phyloP scores from a whole-genome alignment of 2,797 vertebrate genomes.

The Anabacerthia variegaticeps region DNA sequence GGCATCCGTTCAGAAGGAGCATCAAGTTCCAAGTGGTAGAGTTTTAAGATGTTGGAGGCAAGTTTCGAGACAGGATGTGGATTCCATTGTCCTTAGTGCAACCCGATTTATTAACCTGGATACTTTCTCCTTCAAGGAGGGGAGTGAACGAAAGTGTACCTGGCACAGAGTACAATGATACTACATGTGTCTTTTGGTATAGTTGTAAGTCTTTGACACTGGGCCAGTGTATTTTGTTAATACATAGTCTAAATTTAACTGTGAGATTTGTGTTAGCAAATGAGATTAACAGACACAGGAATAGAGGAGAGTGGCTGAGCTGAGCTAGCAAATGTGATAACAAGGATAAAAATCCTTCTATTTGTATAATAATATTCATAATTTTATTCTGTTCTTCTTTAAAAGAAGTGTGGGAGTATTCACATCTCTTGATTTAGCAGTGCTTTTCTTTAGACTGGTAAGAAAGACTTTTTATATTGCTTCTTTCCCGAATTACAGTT shows the following conservation, averaged over 20 bases:
- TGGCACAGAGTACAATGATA: not conserved
- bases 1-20: conserved; percentile 42
- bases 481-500: not conserved
- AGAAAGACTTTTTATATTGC: not conserved
- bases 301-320: not conserved
- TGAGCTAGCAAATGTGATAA: not conserved
- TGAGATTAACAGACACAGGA: not conserved
- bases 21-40: not conserved
- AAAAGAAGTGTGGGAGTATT: not conserved
- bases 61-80: conserved; percentile 40
- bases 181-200: not conserved
- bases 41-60: conserved; percentile 39
- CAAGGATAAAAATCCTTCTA: not conserved
- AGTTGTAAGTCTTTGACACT: not conserved
- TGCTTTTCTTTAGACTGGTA: not conserved
- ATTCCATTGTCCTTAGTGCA: not conserved
- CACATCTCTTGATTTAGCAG: not conserved
- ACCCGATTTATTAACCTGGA: not conserved
- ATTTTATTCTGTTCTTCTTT: not conserved
- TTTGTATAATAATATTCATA: not conserved
- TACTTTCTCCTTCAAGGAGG: not conserved
- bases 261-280: not conserved
- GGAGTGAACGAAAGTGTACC: not conserved
- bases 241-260: not conserved
- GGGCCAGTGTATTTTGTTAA: not conserved